A percentile compares a stretch with the other conserved stretches of the same genome.
Evolutionary conservation across 1,140 invertebrate genomes (phyloP).

Genomic region (Colletes latitarsis): DNA sequence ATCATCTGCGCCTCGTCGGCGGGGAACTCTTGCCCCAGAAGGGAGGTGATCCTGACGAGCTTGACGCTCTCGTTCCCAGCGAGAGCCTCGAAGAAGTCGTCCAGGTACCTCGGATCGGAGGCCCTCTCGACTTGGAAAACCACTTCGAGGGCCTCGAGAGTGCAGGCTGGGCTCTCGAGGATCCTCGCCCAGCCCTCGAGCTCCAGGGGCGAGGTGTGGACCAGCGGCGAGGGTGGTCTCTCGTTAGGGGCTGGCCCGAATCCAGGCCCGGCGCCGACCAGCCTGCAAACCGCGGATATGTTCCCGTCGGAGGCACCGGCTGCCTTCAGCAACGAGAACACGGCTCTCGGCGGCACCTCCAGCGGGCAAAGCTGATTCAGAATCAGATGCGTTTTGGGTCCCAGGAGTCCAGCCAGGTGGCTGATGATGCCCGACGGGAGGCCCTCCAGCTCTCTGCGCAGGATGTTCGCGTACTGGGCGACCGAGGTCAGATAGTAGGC

Average conservation of each 20-base stretch:
- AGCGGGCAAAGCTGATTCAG: constrained; percentile 80
- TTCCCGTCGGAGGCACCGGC: constrained; percentile 81
- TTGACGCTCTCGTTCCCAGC: constrained; percentile 79
- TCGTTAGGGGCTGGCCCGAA: constrained; percentile 72
- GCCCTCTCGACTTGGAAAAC: constrained; percentile 80
- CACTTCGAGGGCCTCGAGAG: constrained; percentile 79
- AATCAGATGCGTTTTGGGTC: constrained; percentile 79
- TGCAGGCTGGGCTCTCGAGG: constrained; percentile 76
- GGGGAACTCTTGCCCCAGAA: constrained; percentile 80
- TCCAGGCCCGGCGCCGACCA: constrained; percentile 75
- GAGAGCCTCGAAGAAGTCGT: constrained; percentile 79
- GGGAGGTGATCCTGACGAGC: constrained; percentile 79
- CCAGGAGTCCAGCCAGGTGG: constrained; percentile 80
- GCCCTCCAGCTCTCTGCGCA: constrained; percentile 81
- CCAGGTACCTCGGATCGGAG: constrained; percentile 74
- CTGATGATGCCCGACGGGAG: constrained; percentile 79
- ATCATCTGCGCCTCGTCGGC: constrained; percentile 76
- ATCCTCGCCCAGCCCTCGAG: constrained; percentile 80
- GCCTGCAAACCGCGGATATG: constrained; percentile 79
- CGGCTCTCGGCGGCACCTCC: constrained; percentile 79
- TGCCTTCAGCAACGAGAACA: constrained; percentile 80
- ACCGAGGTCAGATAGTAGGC: constrained; percentile 82
- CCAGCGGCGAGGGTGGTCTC: constrained; percentile 73
- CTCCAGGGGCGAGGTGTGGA: constrained; percentile 78
- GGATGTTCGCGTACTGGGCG: constrained; percentile 80